Percentiles rank a stretch among this genome's conserved stretches.
Conservation (phyloP, 2,113 vertebrate species). For the Pedionomus torquatus region DNA sequence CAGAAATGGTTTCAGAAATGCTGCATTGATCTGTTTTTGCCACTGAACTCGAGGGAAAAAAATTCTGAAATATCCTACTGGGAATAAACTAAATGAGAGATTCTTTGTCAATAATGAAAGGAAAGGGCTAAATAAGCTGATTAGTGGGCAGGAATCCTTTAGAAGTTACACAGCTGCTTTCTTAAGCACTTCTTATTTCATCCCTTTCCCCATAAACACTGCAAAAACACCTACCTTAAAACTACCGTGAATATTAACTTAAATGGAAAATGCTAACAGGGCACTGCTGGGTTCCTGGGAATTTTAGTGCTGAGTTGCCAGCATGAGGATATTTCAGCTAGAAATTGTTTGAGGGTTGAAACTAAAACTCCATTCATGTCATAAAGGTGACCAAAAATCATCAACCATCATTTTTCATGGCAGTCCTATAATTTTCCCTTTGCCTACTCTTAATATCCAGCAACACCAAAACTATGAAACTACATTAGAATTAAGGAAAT, state of each 20-base stretch:
- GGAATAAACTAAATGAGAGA: background rate
- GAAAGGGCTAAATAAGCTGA: background rate
- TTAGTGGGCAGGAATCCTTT: background rate
- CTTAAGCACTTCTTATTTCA: background rate
- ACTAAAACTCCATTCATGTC: fast-evolving
- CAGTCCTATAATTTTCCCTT: background rate
- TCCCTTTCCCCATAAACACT: background rate
- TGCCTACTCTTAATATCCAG: background rate
- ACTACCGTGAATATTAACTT: background rate
- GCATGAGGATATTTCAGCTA: background rate
- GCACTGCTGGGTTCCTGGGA: background rate
- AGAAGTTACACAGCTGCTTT: background rate
- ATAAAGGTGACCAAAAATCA: background rate
- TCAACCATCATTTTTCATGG: background rate
- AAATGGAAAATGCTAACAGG: background rate
- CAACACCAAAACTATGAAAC: background rate
- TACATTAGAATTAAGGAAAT: background rate
- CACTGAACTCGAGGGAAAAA: background rate
- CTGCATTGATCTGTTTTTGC: background rate
- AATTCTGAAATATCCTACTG: background rate
- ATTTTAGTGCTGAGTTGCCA: background rate
- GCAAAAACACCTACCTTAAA: background rate
- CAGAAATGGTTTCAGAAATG: background rate
- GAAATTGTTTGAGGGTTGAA: background rate
- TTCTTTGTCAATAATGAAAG: background rate